Percentiles rank a stretch among this genome's conserved stretches.
Conservation (phyloP, 1,140 invertebrate species). For the Dermatophagoides farinae region DNA sequence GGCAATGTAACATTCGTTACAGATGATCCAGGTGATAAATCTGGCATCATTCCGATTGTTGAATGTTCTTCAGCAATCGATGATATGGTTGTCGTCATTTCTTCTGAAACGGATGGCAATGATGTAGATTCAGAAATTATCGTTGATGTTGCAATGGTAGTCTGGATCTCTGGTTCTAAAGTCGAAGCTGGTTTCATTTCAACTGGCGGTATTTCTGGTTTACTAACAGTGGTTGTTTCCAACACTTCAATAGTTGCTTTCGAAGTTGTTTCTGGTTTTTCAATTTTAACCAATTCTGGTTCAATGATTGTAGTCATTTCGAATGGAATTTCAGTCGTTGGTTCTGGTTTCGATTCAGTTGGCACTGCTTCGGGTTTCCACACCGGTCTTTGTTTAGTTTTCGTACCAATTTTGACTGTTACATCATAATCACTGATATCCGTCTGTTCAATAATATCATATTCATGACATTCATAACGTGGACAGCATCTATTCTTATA, state of each 20-base stretch:
- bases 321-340: background rate
- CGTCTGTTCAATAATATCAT: background rate
- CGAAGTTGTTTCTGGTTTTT: background rate
- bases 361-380: background rate
- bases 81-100: background rate
- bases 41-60: too few species aligned
- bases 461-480: conserved; percentile 41
- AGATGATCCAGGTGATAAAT: too few species aligned
- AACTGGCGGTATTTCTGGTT: too few species aligned
- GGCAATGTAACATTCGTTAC: background rate
- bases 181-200: too few species aligned
- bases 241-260: background rate
- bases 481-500: conserved; percentile 47
- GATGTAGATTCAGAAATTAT: background rate
- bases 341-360: background rate
- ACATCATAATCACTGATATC: conserved; percentile 11
- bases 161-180: background rate
- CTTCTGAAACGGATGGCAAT: background rate
- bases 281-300: background rate
- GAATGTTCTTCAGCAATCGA: background rate
- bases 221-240: background rate
- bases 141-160: background rate
- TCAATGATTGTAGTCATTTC: background rate
- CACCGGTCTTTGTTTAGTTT: background rate
- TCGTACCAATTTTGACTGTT: background rate